Base-by-base conservation (phyloP, 2,113 vertebrate species). In the Globicephala melas region DNA sequence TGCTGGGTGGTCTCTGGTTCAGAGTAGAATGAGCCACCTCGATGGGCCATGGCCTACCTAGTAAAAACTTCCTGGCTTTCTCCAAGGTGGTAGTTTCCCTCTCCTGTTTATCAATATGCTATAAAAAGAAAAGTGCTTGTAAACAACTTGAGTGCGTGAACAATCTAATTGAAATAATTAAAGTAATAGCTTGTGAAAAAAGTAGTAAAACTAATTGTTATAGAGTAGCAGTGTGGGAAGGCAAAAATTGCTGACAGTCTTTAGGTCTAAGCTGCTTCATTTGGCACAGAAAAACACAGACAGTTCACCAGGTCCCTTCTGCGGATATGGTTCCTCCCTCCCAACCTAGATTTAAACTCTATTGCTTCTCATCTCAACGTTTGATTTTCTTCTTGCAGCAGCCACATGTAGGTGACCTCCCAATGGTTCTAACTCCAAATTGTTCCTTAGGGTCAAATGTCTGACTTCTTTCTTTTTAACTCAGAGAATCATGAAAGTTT, bases 91-190 rank as follows among this genome's bases (percentile, higher is more conserved):
- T 95, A 77, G 74, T 93, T 95, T 88, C 87, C 86, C 92, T 92
- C 71, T 70, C 17, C 94, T 96, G 76, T 97, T 96, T 96, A 97
- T 94, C 50, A 33, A 89, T 58, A 81, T 21, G 79, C 91, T 92
- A 76, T 91, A 79, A 97, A 97, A 95, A 92, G 80, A 77, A 77
- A 97, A 97, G 90, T 79, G 81, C 92, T 86, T 81, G 63, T 97
- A 96, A 97, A 95, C 95, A 95, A 95, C 92, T 80, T 26, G 23
- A 83, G 84, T 60, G 85, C 89, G 80, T 89, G 94, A 96, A 94
- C 92, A 95, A 96, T 93, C 96, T 98, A 95, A 98, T 98, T 97
- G 97, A 97, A 96, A 94, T 97, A 96, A 98, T 97, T 97, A 98
- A 97, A 91, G 94, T 95, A 97, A 97, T 94, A 65, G 96, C 92